Evolutionary conservation across 2,888 invertebrate species (phyloP).

Genomic region (Morpho helenor): DNA sequence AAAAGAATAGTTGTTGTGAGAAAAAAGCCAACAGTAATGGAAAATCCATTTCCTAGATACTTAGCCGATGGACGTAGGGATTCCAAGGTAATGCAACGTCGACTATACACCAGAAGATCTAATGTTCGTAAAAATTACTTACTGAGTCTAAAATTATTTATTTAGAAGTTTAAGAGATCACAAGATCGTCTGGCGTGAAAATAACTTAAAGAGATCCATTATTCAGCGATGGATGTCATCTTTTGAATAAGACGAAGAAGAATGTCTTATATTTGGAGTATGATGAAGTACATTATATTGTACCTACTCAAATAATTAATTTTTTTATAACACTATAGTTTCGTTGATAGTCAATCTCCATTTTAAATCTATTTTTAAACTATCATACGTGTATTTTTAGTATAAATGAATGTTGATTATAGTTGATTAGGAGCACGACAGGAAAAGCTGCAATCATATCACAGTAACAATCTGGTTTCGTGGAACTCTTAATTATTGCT

Average conservation of each 20-base stretch:
- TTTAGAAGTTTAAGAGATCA: no score
- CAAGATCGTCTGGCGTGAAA: no score
- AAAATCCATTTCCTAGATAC: background rate
- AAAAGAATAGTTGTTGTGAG: no score
- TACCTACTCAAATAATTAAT: background rate
- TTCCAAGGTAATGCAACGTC: background rate
- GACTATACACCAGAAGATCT: no score
- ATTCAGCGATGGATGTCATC: no score
- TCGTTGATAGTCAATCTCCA: background rate
- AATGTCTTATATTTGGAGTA: background rate
- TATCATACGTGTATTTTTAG: background rate
- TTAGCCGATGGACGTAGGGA: background rate
- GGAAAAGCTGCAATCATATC: slow-evolving; percentile 57
- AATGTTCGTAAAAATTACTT: no score
- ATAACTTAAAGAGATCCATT: no score
- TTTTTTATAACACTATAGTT: background rate
- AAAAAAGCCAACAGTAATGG: background rate
- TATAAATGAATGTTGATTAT: slow-evolving; percentile 34
- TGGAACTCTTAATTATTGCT: slow-evolving; percentile 47
- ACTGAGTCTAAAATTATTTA: no score
- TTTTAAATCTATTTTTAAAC: background rate
- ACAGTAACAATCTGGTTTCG: slow-evolving; percentile 35
- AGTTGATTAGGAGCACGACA: slow-evolving; percentile 53
- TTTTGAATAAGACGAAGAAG: background rate
- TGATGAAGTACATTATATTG: background rate